Percentiles rank a stretch among this genome's conserved stretches.
phyloP scores from a whole-genome alignment of 1,140 invertebrate genomes.

The Oryctes rhinoceros region DNA sequence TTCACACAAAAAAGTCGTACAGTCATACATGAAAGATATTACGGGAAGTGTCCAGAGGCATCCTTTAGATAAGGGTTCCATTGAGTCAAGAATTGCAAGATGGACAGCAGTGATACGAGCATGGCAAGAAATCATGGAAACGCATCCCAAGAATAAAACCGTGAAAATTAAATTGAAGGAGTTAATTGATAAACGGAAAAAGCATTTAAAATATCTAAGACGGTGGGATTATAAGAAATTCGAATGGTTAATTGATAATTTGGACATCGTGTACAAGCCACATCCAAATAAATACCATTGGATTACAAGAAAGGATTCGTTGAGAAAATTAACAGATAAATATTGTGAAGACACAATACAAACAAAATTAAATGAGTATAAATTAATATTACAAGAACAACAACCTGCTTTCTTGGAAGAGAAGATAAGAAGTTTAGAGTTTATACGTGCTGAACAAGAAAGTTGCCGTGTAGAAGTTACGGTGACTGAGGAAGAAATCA shows the following conservation, averaged over 20 bases:
- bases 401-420: conserved; percentile 73
- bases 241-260: conserved; percentile 84
- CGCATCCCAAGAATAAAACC: conserved; percentile 63
- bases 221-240: conserved; percentile 82
- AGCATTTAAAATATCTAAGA: conserved; percentile 73
- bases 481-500: conserved; percentile 72
- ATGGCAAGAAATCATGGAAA: conserved; percentile 64
- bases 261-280: conserved; percentile 80
- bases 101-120: conserved; percentile 64
- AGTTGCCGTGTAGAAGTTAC: conserved; percentile 70
- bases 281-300: conserved; percentile 69
- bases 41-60: conserved; percentile 67
- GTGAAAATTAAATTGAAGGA: conserved; percentile 71
- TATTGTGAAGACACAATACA: conserved; percentile 73
- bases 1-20: conserved; percentile 57
- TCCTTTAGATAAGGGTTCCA: conserved; percentile 64
- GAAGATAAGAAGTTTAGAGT: conserved; percentile 70
- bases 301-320: conserved; percentile 72
- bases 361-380: conserved; percentile 72
- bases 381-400: conserved; percentile 67
- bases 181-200: conserved; percentile 79
- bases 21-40: conserved; percentile 60
- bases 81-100: conserved; percentile 66
- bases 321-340: conserved; percentile 70
- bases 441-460: conserved; percentile 76